Base-by-base conservation (phyloP, 2,797 vertebrate genomes). In the Onychomys torridus region DNA sequence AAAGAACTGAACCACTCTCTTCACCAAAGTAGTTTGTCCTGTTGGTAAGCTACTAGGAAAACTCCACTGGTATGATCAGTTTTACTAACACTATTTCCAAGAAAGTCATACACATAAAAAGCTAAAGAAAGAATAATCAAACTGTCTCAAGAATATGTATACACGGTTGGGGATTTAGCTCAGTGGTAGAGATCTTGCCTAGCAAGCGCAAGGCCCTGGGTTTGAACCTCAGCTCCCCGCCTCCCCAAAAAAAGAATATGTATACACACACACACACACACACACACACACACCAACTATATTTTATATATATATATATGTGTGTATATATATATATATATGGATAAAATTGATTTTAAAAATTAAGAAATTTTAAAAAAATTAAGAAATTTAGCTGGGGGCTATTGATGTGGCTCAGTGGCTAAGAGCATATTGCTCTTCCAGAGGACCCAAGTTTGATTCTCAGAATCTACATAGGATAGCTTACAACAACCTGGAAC, bases 1-100 rank as follows among this genome's bases (percentile, higher is more conserved):
- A 93, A 14, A 86, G 17, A 91, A 93, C n/a, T 96, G 43, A 91
- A 57, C 49, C 27, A 6, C 2, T 86, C 13, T 79, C 49, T 94
- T 90, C 9, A 43, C 49, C 65, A 96, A 92, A 71, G 88, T 91
- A 91, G 10, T 95, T 97, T 34, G 9, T 96, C 94, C 21, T 93
- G 8, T 96, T 95, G 37, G 37, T 82, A 46, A 76, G n/a, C 32
- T 89, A 91, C 40, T 69, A 32, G 75, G 69, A 93, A 43, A 92
- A 95, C 34, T 88, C 49, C 59, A 82, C 12, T 65, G 34, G n/a
- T 83, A 11, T 90, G 82, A 93, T 16, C 91, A n/a, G 8, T 90
- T 93, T 90, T 37, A 37, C 65, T 87, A 88, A 81, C 43, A 90
- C 10, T 5, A 79, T 94, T 94, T 77, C 92, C 83, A 93, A 86